phyloP scores from a whole-genome alignment of 2,113 vertebrate genomes.

The Furnarius figulus region DNA sequence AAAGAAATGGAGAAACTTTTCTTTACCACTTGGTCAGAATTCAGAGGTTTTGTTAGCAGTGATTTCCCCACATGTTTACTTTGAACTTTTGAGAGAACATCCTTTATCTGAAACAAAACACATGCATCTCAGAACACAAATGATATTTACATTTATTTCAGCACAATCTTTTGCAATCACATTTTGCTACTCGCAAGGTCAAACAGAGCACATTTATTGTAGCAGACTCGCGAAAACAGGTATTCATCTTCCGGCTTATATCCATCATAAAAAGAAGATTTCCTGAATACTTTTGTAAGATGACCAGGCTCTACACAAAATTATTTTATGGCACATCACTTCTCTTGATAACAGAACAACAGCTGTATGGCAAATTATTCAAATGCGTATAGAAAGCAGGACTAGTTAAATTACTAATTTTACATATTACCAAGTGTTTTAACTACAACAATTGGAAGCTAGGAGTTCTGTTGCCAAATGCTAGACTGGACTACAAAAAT shows the following conservation, averaged over 20 bases:
- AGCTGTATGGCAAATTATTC: background rate
- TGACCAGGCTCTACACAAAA: background rate
- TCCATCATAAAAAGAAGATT: background rate
- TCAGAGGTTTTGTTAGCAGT: conserved; percentile 81
- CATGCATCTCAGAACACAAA: background rate
- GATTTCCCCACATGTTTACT: conserved; percentile 78
- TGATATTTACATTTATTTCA: background rate
- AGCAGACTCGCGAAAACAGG: background rate
- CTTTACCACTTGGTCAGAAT: conserved; percentile 84
- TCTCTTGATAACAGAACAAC: background rate
- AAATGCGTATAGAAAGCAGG: background rate
- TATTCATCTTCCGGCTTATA: background rate
- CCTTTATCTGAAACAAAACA: conserved; percentile 78
- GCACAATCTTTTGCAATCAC: background rate
- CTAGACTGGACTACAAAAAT: background rate
- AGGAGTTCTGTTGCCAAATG: background rate
- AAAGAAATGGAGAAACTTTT: background rate
- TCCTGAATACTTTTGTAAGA: background rate
- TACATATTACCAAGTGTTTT: background rate
- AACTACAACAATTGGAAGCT: background rate
- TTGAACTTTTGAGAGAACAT: conserved; percentile 81
- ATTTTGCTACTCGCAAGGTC: background rate
- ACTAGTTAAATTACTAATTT: background rate
- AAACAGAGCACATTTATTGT: background rate
- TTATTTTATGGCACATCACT: background rate